phyloP scores from a whole-genome alignment of 2,113 vertebrate genomes.

The Apteryx mantelli region DNA sequence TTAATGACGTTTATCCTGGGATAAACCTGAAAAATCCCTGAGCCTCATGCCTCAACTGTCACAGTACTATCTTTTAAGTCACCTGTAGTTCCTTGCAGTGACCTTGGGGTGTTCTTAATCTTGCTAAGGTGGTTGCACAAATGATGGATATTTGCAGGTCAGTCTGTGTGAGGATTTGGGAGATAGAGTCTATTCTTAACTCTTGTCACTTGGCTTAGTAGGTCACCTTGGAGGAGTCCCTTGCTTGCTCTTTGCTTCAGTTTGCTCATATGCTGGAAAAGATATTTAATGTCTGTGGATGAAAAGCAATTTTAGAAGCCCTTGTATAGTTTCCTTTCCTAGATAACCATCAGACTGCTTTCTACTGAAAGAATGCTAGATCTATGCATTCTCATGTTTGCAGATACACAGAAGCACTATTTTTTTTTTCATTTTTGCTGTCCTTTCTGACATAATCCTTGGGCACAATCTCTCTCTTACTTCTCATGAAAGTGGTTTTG shows the following conservation, averaged over 20 bases:
- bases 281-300: constrained; percentile 28
- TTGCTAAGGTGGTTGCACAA: neutral
- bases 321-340: neutral
- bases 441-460: neutral
- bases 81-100: neutral
- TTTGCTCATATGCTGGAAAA: neutral
- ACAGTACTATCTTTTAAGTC: neutral
- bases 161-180: neutral
- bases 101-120: neutral
- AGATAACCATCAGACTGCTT: constrained; percentile 11
- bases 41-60: neutral
- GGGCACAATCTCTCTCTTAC: neutral
- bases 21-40: neutral
- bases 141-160: constrained; percentile 4
- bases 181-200: constrained; percentile 38
- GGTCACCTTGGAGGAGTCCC: constrained; percentile 26
- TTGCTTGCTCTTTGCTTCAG: neutral
- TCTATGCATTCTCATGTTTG: neutral
- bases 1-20: neutral
- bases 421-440: neutral
- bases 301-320: constrained; percentile 45
- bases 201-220: neutral
- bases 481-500: neutral
- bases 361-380: neutral
- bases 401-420: neutral